These are phyloP conservation scores for Brachirus orientalis DNA, from an alignment of 2,113 vertebrate genomes.

Conservation along the genomic window DNA sequence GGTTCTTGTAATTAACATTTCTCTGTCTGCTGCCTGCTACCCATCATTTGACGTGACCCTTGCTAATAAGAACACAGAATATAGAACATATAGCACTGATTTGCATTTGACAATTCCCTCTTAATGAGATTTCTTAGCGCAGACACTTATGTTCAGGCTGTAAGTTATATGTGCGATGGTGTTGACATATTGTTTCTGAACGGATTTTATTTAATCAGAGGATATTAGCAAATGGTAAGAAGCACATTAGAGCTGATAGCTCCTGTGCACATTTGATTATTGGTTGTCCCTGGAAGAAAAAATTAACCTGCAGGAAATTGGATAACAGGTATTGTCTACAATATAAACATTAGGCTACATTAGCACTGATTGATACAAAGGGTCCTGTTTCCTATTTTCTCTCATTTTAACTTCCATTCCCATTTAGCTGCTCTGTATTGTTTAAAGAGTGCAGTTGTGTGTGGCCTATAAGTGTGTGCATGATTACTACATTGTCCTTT, in stretches of 20 bases:
- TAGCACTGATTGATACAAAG: conserved; percentile 54
- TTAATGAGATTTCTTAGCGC: conserved; percentile 1
- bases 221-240: conserved; percentile 58
- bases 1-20: conserved; percentile 55
- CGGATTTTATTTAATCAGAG: conserved; percentile 53
- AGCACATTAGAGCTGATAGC: conserved; percentile 40
- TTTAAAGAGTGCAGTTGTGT: neutral
- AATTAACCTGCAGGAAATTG: conserved; percentile 47
- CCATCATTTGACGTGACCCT: conserved; percentile 36
- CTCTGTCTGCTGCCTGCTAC: conserved; percentile 10
- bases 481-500: neutral
- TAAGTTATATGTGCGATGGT: conserved; percentile 2
- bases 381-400: conserved; percentile 6
- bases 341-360: conserved; percentile 50
- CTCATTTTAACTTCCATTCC: conserved; percentile 39
- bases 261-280: conserved; percentile 49
- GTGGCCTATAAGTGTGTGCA: neutral
- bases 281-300: conserved; percentile 34
- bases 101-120: conserved; percentile 3
- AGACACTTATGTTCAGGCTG: neutral
- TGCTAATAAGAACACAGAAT: conserved; percentile 24
- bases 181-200: conserved; percentile 22
- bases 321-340: conserved; percentile 42
- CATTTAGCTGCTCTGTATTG: conserved; percentile 11
- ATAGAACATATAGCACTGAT: neutral